A percentile compares a stretch with the other conserved stretches of the same genome.
Evolutionary conservation across 2,888 invertebrate genomes (phyloP).

Genomic region (Scaptomyza tumidula): DNA sequence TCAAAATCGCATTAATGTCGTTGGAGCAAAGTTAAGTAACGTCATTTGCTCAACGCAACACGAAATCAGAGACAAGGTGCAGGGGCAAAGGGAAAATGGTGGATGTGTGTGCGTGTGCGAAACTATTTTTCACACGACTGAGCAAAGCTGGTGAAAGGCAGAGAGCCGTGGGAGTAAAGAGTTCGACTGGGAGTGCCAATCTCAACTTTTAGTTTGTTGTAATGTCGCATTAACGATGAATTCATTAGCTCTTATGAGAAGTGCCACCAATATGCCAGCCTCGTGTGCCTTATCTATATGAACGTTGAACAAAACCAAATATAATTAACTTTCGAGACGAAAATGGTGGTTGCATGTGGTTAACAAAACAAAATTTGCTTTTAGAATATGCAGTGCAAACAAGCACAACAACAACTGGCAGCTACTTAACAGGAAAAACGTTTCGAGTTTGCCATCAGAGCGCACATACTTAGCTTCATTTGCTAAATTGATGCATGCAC

Average conservation of each 20-base stretch:
- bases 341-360: background rate
- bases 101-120: slow-evolving; percentile 33
- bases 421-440: slow-evolving; percentile 51
- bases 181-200: background rate
- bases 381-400: slow-evolving; percentile 14
- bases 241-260: slow-evolving; percentile 66
- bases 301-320: slow-evolving; percentile 53
- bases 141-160: slow-evolving; percentile 21
- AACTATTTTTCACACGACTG: slow-evolving; percentile 68
- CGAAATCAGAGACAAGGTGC: too few relatives aligned
- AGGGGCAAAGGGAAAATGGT: background rate
- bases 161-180: background rate
- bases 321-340: slow-evolving; percentile 52
- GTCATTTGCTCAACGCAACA: slow-evolving; percentile 21
- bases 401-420: slow-evolving; percentile 52
- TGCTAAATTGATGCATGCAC: slow-evolving; percentile 68
- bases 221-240: slow-evolving; percentile 62
- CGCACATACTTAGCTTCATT: slow-evolving; percentile 62
- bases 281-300: slow-evolving; percentile 1
- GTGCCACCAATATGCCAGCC: slow-evolving; percentile 12
- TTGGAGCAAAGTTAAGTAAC: slow-evolving; percentile 41
- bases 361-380: slow-evolving; percentile 48
- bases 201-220: slow-evolving; percentile 20
- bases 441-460: slow-evolving; percentile 40
- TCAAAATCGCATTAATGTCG: slow-evolving; percentile 71